These are phyloP conservation scores for Mayetiola destructor DNA, from an alignment of 2,888 invertebrate genomes.

Conservation along the genomic window DNA sequence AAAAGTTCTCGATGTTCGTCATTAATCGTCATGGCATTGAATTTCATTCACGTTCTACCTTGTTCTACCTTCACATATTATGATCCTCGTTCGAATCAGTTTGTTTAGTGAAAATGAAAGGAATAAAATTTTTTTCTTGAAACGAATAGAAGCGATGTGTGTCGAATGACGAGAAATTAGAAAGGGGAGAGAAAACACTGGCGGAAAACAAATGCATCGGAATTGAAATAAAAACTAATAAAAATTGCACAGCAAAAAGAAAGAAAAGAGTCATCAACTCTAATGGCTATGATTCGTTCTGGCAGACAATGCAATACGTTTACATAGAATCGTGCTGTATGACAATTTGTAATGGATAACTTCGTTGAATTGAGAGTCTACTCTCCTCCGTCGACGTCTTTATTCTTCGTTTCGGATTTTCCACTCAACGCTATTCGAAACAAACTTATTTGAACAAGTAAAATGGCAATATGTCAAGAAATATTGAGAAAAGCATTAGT, in stretches of 20 bases:
- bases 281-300: constrained; percentile 12
- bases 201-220: not conserved
- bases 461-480: too few species aligned
- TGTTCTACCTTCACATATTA: not conserved
- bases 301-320: constrained; percentile 8
- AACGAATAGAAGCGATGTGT: too few species aligned
- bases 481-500: constrained; percentile 1
- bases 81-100: too few species aligned
- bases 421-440: not conserved
- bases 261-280: not conserved
- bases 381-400: not conserved
- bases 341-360: constrained; percentile 10
- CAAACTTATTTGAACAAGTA: not conserved
- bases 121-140: too few species aligned
- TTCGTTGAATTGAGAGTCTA: not conserved
- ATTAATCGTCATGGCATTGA: too few species aligned
- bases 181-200: not conserved
- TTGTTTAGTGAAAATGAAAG: too few species aligned
- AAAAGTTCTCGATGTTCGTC: too few species aligned
- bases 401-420: not conserved
- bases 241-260: constrained; percentile 1
- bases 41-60: not conserved
- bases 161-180: too few species aligned
- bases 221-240: not conserved
- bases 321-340: constrained; percentile 6